Conservation (phyloP, 2,888 invertebrate genomes). For the Macrosoma leucophasiata region DNA sequence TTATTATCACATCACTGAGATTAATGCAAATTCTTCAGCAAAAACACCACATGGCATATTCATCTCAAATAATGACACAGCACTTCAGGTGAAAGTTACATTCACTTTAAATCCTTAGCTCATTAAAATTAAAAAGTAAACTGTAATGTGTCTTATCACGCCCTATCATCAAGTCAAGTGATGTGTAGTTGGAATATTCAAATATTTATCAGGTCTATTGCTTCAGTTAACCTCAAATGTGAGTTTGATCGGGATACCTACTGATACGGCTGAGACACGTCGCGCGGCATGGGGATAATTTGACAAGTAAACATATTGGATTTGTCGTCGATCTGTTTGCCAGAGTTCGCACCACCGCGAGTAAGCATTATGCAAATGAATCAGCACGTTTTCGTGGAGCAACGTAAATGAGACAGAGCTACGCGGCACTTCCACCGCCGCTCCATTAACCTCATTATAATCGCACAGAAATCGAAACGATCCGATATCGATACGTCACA, state of each 20-base stretch:
- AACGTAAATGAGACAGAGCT: constrained; percentile 58
- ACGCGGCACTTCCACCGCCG: constrained; percentile 68
- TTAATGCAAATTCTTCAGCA: constrained; percentile 15
- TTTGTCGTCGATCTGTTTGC: too few species aligned
- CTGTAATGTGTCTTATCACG: constrained; percentile 17
- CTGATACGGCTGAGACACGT: too few species aligned
- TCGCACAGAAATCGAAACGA: constrained; percentile 18
- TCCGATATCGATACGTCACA: constrained; percentile 31
- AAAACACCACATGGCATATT: constrained; percentile 10
- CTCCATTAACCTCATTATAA: constrained; percentile 69
- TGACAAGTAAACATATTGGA: too few species aligned
- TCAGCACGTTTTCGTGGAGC: constrained; percentile 66
- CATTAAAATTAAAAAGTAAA: too few species aligned
- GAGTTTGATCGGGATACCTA: too few species aligned
- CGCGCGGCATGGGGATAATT: too few species aligned
- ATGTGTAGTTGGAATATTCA: too few species aligned
- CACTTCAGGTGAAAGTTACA: constrained; percentile 60
- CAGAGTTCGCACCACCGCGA: too few species aligned
- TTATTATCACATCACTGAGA: too few species aligned
- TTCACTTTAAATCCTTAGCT: too few species aligned
- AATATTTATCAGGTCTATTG: too few species aligned
- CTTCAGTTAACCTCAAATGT: too few species aligned
- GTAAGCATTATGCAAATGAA: constrained; percentile 67
- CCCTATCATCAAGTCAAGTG: background rate
- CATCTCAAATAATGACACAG: constrained; percentile 31